phyloP scores from a whole-genome alignment of 2,888 invertebrate genomes.

The Netelia inedita region DNA sequence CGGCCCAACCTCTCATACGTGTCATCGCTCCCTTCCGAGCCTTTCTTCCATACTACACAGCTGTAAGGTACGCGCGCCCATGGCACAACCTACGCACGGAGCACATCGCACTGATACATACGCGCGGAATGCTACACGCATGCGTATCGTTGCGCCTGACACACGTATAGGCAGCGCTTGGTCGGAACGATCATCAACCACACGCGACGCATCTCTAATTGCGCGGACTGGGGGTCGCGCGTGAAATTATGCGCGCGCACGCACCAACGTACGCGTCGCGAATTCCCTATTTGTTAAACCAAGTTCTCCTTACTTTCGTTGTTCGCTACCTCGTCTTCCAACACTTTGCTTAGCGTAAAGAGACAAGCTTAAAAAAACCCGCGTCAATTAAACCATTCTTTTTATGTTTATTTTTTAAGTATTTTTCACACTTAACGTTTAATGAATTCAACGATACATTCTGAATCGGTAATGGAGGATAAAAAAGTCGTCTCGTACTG shows the following conservation, averaged over 20 bases:
- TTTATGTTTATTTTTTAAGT: neutral
- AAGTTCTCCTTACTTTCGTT: conserved; percentile 9
- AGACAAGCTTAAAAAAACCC: neutral
- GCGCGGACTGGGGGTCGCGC: conserved; percentile 69
- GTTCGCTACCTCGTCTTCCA: neutral
- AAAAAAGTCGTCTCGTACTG: neutral
- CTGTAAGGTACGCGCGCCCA: conserved; percentile 13
- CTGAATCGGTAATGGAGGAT: neutral
- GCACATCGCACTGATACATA: conserved; percentile 28
- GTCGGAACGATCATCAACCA: conserved; percentile 61
- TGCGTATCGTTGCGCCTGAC: neutral
- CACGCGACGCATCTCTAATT: conserved; percentile 77
- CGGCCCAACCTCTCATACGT: conserved; percentile 62
- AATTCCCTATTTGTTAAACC: conserved; percentile 62
- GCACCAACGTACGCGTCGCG: conserved; percentile 66
- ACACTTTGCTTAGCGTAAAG: neutral
- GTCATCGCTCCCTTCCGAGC: conserved; percentile 69
- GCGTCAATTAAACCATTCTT: neutral
- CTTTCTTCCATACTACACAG: conserved; percentile 33
- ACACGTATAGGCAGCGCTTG: neutral
- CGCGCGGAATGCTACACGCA: conserved; percentile 8
- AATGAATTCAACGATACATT: neutral
- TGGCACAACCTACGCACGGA: conserved; percentile 45
- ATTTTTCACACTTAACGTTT: neutral
- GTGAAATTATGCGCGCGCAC: conserved; percentile 76